Percentiles rank a stretch among this genome's conserved stretches.
Conservation (phyloP, 2,888 invertebrate genomes). For the Cephus pulcher region DNA sequence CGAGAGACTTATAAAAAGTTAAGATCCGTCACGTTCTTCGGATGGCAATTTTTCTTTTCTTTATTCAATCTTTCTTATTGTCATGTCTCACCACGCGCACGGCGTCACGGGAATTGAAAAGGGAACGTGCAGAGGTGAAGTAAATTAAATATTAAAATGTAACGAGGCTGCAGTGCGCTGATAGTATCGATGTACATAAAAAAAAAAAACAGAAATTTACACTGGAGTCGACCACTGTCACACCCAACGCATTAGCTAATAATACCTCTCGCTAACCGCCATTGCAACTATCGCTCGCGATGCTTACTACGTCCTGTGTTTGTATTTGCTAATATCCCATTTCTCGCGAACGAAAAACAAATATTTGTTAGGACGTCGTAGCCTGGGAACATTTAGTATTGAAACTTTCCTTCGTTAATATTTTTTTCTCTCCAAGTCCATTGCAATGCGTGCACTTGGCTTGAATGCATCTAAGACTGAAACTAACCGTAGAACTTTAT, state of each 20-base stretch:
- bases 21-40: too few relatives aligned
- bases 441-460: not conserved
- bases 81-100: too few relatives aligned
- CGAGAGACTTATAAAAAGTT: too few relatives aligned
- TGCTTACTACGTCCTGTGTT: conserved; percentile 14
- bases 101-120: not conserved
- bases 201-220: not conserved
- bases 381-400: not conserved
- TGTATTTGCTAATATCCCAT: conserved; percentile 28
- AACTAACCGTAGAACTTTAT: not conserved
- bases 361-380: conserved; percentile 24
- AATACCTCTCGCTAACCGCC: conserved; percentile 8
- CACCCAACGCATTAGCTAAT: conserved; percentile 28
- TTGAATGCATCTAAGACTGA: not conserved
- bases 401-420: not conserved
- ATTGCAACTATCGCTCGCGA: not conserved
- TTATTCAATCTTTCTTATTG: too few relatives aligned
- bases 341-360: conserved; percentile 28
- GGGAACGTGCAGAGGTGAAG: not conserved
- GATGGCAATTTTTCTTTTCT: too few relatives aligned
- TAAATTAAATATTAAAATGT: not conserved
- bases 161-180: not conserved
- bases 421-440: not conserved
- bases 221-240: conserved; percentile 11
- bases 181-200: not conserved